Conservation (phyloP, 2,113 vertebrate genomes). For the Pseudorasbora parva region DNA sequence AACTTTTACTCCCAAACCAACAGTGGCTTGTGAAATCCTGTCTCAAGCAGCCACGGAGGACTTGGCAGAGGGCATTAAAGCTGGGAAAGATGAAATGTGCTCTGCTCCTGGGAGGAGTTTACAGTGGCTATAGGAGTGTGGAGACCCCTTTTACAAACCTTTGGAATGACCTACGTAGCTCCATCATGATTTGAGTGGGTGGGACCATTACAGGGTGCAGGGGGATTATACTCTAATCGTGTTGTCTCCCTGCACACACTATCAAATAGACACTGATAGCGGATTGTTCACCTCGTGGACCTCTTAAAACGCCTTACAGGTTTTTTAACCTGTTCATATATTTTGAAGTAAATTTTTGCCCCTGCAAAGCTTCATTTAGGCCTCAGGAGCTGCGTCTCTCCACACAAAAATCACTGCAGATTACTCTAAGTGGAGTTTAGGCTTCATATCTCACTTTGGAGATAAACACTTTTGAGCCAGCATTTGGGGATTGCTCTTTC, state of each 20-base stretch:
- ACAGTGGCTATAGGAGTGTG: not conserved
- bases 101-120: not conserved
- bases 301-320: slow-evolving; percentile 27
- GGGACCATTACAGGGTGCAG: slow-evolving; percentile 43
- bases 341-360: slow-evolving; percentile 18
- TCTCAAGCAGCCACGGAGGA: not conserved
- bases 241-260: slow-evolving; percentile 46
- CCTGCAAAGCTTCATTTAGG: slow-evolving; percentile 20
- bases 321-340: slow-evolving; percentile 13
- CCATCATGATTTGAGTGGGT: slow-evolving; percentile 23
- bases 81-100: not conserved
- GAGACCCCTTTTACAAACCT: slow-evolving; percentile 7
- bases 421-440: slow-evolving; percentile 28
- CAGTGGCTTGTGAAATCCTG: slow-evolving; percentile 27
- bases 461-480: slow-evolving; percentile 29
- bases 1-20: slow-evolving; percentile 28
- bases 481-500: slow-evolving; percentile 24
- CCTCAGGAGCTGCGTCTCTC: not conserved
- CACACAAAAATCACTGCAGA: slow-evolving; percentile 4
- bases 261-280: slow-evolving; percentile 41
- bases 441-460: not conserved
- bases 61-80: slow-evolving; percentile 17
- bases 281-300: slow-evolving; percentile 20
- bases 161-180: not conserved
- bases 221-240: slow-evolving; percentile 52